Base-by-base conservation (phyloP, 2,888 invertebrate species). In the Nephrotoma guestfalica region DNA sequence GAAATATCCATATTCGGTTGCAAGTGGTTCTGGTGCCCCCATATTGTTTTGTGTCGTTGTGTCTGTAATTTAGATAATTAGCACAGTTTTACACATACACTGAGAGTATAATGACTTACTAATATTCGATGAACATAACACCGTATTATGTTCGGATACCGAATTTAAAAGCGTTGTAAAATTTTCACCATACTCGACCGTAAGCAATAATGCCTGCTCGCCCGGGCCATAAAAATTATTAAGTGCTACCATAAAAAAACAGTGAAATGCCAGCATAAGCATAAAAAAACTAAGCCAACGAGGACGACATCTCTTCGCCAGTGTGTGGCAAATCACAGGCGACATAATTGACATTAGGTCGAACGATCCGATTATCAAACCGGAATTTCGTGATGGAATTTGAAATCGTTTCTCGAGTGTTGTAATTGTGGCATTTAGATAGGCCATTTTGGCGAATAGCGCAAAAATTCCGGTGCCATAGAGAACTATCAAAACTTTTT, bases 341-440 rank as follows among this genome's bases (percentile, higher is more conserved):
- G 41, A 41, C 4, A 84, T 41, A 84, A 84, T 41, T 84, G 84
- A 41, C 41, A 42, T 41, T 88, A 94, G 93, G 6, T 84, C 41
- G 30, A 84, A 84, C 6, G n/a, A 13, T 6, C 41, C 42, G 2
- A 84, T 41, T 41, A 84, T 84, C 9, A 84, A 41, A 7, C 84
- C 84, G 2, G 84, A 84, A 41, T 84, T 84, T 41, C 15, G 41
- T 15, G 84, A 15, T 84, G 84, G 84, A 41, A 84, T 84, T 41
- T 42, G 41, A 41, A 84, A 84, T 41, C 84, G 41, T 84, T 84
- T 84, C 41, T 84, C 84, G 13, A 84, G 41, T 84, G 84, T 84
- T 84, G 84, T 84, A 42, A 84, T 84, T 41, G 84, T 84, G 2
- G 41, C 84, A 41, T 84, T 84, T 6, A 84, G 9, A 41, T 84